phyloP scores from a whole-genome alignment of 2,888 invertebrate genomes.

The Spodoptera littoralis region DNA sequence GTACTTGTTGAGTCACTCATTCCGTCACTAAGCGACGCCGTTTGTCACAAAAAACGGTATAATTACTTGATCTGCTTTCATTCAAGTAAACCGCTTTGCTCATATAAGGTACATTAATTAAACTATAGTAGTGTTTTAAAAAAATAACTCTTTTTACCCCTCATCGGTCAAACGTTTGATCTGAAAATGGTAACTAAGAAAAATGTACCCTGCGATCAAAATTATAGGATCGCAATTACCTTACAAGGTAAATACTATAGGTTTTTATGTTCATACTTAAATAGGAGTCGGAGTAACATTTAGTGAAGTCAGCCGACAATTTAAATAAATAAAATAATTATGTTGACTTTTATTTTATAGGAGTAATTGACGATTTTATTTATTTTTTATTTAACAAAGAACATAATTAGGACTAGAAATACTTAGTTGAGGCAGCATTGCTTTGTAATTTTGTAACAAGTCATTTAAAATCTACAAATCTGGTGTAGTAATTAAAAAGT shows the following conservation, averaged over 20 bases:
- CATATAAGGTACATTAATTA: slow-evolving; percentile 65
- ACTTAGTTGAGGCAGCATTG: slow-evolving; percentile 6
- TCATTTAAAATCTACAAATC: slow-evolving; percentile 18
- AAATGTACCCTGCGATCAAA: background rate
- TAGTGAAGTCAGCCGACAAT: slow-evolving; percentile 33
- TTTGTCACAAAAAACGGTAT: slow-evolving; percentile 51
- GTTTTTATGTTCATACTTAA: slow-evolving; percentile 43
- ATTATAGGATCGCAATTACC: background rate
- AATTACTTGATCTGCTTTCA: slow-evolving; percentile 63
- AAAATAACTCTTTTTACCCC: slow-evolving; percentile 42
- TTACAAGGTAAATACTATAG: background rate
- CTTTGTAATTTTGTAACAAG: slow-evolving; percentile 1
- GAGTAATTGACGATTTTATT: slow-evolving; percentile 11
- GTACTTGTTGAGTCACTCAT: slow-evolving; percentile 35
- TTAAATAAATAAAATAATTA: slow-evolving; percentile 29
- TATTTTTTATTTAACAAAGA: background rate
- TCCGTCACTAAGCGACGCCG: slow-evolving; percentile 38
- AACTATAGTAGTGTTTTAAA: slow-evolving; percentile 49
- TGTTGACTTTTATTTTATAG: slow-evolving; percentile 32
- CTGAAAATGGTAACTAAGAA: slow-evolving; percentile 20
- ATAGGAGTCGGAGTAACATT: slow-evolving; percentile 45
- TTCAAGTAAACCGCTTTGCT: slow-evolving; percentile 57
- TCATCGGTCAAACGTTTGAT: slow-evolving; percentile 53
- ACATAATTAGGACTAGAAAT: slow-evolving; percentile 9
- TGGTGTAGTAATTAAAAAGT: slow-evolving; percentile 38